Conservation (phyloP, 2,888 invertebrate species). For the Parthenolecanium corni region DNA sequence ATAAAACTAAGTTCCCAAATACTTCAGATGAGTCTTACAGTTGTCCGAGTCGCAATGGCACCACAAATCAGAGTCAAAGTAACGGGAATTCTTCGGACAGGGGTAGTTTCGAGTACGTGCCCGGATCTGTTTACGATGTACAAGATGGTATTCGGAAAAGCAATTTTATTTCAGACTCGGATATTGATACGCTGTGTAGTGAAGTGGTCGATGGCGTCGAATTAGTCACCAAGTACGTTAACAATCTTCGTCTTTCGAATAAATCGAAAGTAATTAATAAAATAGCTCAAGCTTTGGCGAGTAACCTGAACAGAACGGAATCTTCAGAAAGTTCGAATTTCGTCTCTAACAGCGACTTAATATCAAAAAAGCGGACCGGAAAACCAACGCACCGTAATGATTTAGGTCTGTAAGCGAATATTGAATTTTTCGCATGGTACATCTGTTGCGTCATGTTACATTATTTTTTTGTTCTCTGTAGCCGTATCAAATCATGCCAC, state of each 20-base stretch:
- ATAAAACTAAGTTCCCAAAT: background rate
- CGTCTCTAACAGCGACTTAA: too few relatives aligned
- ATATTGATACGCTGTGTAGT: constrained; percentile 39
- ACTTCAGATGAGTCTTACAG: background rate
- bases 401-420: too few relatives aligned
- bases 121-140: constrained; percentile 47
- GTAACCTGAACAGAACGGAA: background rate
- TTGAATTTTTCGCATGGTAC: too few relatives aligned
- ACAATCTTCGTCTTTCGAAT: constrained; percentile 47
- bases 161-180: constrained; percentile 29
- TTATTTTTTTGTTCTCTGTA: too few relatives aligned
- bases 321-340: too few relatives aligned
- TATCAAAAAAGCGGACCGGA: too few relatives aligned
- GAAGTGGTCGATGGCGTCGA: constrained; percentile 53
- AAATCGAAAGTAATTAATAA: constrained; percentile 52
- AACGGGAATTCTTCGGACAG: background rate
- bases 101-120: constrained; percentile 39
- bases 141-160: constrained; percentile 32
- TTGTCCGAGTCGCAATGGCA: too few relatives aligned
- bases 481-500: too few relatives aligned
- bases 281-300: constrained; percentile 49
- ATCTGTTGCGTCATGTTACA: too few relatives aligned
- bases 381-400: too few relatives aligned
- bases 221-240: constrained; percentile 48
- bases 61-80: constrained; percentile 35